Evolutionary conservation across 2,888 invertebrate genomes (phyloP), one percentile per base, ranked within the genome.

Genomic region (Pantelozetes paolii): DNA sequence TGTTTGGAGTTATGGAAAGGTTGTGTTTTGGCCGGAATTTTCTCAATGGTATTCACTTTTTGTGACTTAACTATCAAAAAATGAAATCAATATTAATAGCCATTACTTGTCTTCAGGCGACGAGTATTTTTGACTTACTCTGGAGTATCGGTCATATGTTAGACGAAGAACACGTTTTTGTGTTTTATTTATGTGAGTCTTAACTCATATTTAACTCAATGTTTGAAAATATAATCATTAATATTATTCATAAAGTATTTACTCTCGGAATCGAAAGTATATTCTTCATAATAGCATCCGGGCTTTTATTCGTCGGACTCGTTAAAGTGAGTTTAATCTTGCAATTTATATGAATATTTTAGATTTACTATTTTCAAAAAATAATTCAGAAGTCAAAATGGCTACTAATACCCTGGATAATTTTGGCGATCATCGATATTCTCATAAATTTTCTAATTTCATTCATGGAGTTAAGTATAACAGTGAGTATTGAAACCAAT

Each of bases 1-100:
- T 74, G 74, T 59, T 32, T 74, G 18, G 74, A 74, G n/a, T 71
- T 71, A 48, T 74, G 74, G 74, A 71, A 74, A 67, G 74, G 71
- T 5, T 71, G 74, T 69, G 40, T 74, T 26, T 59, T 74, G 54
- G 74, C 74, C 23, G 74, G 74, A 48, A 74, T 74, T 28, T 74
- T 71, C 50, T 36, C 74, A 30, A 71, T 71, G 71, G 74, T 74
- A 71, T 2, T 57, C 1, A 8, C n/a, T n/a, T n/a, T n/a, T n/a
- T n/a, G n/a, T n/a, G n/a, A n/a, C n/a, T n/a, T n/a, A n/a, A n/a
- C n/a, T n/a, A n/a, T 28, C n/a, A 28, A 28, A 18, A 9, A 18
- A 3, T 6, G 8, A 28, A 54, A 54, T 5, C 54, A 54, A 54
- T 23, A n/a, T n/a, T n/a, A n/a, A n/a, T 54, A 20, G 23, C n/a